Conservation (phyloP, 2,797 vertebrate genomes). For the Enteromius mattozi region DNA sequence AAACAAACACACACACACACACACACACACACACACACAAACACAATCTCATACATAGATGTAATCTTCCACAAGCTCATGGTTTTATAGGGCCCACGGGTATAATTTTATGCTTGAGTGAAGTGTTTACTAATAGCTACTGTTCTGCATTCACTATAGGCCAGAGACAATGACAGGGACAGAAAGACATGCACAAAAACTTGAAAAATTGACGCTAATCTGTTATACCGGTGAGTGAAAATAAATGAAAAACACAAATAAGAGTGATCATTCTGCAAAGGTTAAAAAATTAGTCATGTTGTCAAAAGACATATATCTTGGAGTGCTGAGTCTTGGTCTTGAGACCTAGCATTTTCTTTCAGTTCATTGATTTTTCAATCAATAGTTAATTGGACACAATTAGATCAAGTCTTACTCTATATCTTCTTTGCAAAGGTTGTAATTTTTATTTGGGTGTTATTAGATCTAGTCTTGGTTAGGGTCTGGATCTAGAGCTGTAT, state of each 20-base stretch:
- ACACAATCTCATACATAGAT: constrained; percentile 77
- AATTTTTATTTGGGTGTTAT: neutral
- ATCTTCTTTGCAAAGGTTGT: neutral
- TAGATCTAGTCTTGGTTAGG: neutral
- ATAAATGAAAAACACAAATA: constrained; percentile 81
- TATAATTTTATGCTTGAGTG: constrained; percentile 89
- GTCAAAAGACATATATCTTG: constrained; percentile 8
- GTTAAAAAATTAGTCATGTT: constrained; percentile 71
- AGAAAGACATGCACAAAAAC: constrained; percentile 19
- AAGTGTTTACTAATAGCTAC: constrained; percentile 87
- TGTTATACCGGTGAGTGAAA: constrained; percentile 59
- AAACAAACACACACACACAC: constrained; percentile 42
- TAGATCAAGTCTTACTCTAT: neutral
- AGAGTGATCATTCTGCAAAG: constrained; percentile 76
- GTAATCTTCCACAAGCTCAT: constrained; percentile 84
- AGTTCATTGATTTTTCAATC: neutral
- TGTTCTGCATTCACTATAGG: constrained; percentile 82
- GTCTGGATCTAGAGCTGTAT: neutral
- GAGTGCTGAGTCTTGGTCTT: neutral
- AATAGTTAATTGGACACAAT: neutral
- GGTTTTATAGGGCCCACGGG: constrained; percentile 84
- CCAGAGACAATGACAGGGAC: constrained; percentile 57
- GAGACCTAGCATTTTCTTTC: neutral
- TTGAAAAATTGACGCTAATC: constrained; percentile 47
- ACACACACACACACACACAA: constrained; percentile 40